Conservation (phyloP, 2,797 vertebrate species). For the Poeciliopsis gracilis region DNA sequence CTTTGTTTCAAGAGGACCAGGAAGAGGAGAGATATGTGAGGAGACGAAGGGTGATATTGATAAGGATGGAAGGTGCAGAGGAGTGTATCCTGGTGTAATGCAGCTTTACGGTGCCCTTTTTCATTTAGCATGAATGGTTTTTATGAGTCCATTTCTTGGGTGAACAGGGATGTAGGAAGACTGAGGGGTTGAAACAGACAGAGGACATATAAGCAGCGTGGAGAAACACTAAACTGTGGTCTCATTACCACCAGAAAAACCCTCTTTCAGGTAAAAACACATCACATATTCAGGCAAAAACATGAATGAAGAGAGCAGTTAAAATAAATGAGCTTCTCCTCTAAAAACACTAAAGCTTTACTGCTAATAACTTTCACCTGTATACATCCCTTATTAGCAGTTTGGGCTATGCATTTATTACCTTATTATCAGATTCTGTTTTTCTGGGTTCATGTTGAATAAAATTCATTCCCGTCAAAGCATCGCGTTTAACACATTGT, state of each 20-base stretch:
- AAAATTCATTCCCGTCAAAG: slow-evolving; percentile 30
- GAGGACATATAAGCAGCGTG: slow-evolving; percentile 51
- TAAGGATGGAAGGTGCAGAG: slow-evolving; percentile 79
- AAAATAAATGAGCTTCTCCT: slow-evolving; percentile 32
- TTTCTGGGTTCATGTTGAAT: slow-evolving; percentile 27
- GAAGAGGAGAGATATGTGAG: slow-evolving; percentile 53
- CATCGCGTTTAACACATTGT: slow-evolving; percentile 28
- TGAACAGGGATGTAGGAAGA: slow-evolving; percentile 71
- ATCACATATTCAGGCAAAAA: slow-evolving; percentile 36
- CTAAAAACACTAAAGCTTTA: slow-evolving; percentile 21
- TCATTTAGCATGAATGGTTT: slow-evolving; percentile 81
- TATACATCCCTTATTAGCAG: slow-evolving; percentile 60
- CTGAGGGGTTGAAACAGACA: slow-evolving; percentile 59
- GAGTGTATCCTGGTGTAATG: slow-evolving; percentile 77
- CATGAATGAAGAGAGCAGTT: slow-evolving; percentile 26
- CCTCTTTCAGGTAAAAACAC: slow-evolving; percentile 35
- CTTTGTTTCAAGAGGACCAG: slow-evolving; percentile 73
- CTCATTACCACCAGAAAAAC: slow-evolving; percentile 11
- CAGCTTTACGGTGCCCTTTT: slow-evolving; percentile 82
- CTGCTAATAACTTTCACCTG: slow-evolving; percentile 54
- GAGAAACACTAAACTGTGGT: slow-evolving; percentile 37
- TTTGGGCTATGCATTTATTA: slow-evolving; percentile 55
- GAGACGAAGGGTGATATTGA: slow-evolving; percentile 76
- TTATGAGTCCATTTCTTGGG: slow-evolving; percentile 82
- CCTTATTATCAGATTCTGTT: slow-evolving; percentile 58